Evolutionary conservation across 2,888 invertebrate genomes (phyloP).

Genomic region (Ethmia dodecea): DNA sequence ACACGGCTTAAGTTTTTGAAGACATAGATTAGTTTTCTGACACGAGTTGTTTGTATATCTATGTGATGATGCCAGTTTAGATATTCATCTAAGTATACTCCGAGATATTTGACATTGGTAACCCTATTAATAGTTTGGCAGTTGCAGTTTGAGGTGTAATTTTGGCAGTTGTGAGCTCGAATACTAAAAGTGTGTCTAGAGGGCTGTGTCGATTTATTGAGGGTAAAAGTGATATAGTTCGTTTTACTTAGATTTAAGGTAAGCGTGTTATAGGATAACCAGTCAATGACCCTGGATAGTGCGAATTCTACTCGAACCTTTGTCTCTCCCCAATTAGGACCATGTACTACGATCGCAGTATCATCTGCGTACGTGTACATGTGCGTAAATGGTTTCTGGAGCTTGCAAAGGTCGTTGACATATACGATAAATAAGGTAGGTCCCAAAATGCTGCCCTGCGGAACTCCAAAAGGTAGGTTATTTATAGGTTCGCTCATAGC

Average conservation of each 20-base stretch:
- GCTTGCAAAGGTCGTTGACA: neutral
- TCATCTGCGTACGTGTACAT: neutral
- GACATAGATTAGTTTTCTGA: conserved; percentile 3
- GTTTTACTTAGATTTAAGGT: neutral
- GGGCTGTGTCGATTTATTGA: neutral
- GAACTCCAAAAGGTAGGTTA: neutral
- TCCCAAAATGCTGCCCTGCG: neutral
- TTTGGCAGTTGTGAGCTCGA: neutral
- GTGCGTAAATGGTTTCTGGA: neutral
- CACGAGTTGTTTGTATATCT: neutral
- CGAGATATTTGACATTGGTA: neutral
- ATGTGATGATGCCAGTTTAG: neutral
- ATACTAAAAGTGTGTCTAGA: neutral
- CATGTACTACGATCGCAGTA: neutral
- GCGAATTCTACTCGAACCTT: neutral
- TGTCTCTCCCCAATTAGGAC: neutral
- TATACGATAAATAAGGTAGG: neutral
- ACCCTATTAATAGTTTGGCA: neutral
- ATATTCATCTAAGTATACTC: neutral
- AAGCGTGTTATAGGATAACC: neutral
- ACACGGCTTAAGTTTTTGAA: conserved; percentile 1
- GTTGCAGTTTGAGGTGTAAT: neutral
- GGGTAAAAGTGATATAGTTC: neutral
- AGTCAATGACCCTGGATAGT: neutral
- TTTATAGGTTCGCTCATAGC: neutral